Evolutionary conservation across 2,113 vertebrate species (phyloP), one percentile per base, ranked within the genome.

Genomic region (Lophochroa leadbeateri): DNA sequence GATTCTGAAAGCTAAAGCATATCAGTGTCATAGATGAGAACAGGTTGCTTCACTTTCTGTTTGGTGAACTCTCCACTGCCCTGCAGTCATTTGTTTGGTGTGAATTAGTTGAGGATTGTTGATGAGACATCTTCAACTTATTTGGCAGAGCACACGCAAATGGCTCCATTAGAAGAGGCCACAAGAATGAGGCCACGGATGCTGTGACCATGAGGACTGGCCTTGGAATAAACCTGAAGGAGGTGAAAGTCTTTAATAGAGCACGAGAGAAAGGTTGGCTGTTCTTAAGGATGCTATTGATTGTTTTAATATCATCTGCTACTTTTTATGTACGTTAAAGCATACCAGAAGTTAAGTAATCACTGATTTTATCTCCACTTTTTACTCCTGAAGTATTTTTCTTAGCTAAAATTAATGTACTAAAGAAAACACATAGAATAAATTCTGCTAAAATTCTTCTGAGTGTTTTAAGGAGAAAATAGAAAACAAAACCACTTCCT

Each of bases 151-250:
- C 99, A 82, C 99, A 99, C 92, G 99, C 99, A 71, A 99, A 99
- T 14, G 99, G 99, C 70, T 99, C 99, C 60, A 98, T 99, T 97
- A 98, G 99, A 94, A 98, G 99, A 82, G 99, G 99, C 86, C 98
- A 98, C 77, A 99, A 99, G 98, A 98, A 98, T 20, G 99, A 99
- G 96, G 98, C 98, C 87, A 98, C 98, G 58, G 99, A 99, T 88
- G 97, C 97, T 6, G 96, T 99, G 84, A 99, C 99, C 82, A 98
- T 99, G 98, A 99, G 99, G 97, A 99, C 98, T 44, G 99, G 99
- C 67, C 98, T 99, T 39, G 99, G 99, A 71, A 99, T 99, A 95
- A 99, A 99, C 97, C 97, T 99, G 96, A 99, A 99, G 97, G 99
- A 99, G 95, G 99, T 99, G 94, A 99, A 99, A 85, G 97, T 99